Evolutionary conservation across 2,888 invertebrate genomes (phyloP), one percentile per base, ranked within the genome.

Genomic region (Protodeltote pygarga): DNA sequence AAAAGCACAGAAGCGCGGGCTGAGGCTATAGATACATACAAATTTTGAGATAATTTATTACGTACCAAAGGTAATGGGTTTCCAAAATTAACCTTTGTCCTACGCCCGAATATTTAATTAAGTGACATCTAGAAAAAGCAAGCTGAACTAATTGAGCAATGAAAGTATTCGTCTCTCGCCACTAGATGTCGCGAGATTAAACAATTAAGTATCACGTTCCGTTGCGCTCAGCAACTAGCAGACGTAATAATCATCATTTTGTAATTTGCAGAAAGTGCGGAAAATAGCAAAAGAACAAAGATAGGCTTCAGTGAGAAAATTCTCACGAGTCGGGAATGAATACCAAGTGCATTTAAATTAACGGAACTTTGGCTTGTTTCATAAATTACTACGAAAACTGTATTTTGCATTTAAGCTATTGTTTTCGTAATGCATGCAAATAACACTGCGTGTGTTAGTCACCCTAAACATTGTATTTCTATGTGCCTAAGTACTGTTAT

Each of bases 301-400:
- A 60, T 53, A 25, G 25, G 27, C 45, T 59, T 53, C 54, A 46
- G 64, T 77, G 79, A 65, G 81, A 80, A 77, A 45, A 51, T 74
- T 81, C 79, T 51, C 81, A 79, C 71, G 71, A 57, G 27, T 55
- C 27, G 31, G 37, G 37, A 60, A 33, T 52, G 50, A 39, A 59
- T 33, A 51, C n/a, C 46, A 58, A 40, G 37, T 31, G 34, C 29
- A 48, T 47, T 57, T 34, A 33, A 45, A 51, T 19, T 65, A 77
- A 75, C 77, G 77, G 75, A 39, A 71, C 46, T 52, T 59, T 32
- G 15, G 11, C 17, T 6, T 32, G 34, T 31, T 24, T 31, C 29
- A 17, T 40, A 16, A 19, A 15, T 4, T 41, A 32, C 21, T 14
- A 41, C 9, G 35, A 24, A 47, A 52, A 57, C 24, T 37, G 23